Evolutionary conservation across 2,888 invertebrate genomes (phyloP), one percentile per base, ranked within the genome.

Genomic region (Poecilobothrus nobilitatus): DNA sequence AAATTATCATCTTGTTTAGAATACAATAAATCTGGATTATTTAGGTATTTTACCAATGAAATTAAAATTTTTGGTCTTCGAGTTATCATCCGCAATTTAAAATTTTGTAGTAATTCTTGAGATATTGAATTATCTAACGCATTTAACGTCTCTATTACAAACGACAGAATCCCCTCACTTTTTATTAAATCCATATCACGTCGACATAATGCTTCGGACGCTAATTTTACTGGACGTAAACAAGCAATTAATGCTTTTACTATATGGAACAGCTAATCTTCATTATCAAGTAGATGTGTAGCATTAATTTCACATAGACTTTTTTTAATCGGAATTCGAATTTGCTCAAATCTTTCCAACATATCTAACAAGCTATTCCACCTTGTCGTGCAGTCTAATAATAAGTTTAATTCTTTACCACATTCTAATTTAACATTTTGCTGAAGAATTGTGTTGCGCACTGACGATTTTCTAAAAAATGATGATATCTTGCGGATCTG

Each of bases 91-190:
- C 53, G 27, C 66, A 53, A 66, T 66, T 66, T 66, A 66, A 66
- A 66, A 63, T 63, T 63, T 22, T 63, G 63, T 63, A 63, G 18
- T 63, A 63, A 63, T 33, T 63, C 27, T 33, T 53, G 66, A 53
- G 27, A 66, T 66, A 66, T 66, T 66, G 61, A 66, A 66, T 66
- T 66, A 66, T 66, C 66, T 22, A 61, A 22, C 66, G 66, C 27
- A 53, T 66, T 66, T 66, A 66, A 66, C 66, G 66, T 66, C 12
- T 66, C 66, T 61, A 61, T 53, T 66, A 37, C 65, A 65, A 65
- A 37, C 37, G 65, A 65, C 37, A 65, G 65, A 65, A 41, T 65
- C 37, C 65, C 37, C 65, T 65, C 65, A 37, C 65, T 37, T 65
- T 65, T 37, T 65, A 65, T 65, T 37, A 65, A 65, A 65, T 37